These are phyloP conservation scores for Melanotaenia nigrans DNA, from an alignment of 2,797 vertebrate species.

Conservation along the genomic window DNA sequence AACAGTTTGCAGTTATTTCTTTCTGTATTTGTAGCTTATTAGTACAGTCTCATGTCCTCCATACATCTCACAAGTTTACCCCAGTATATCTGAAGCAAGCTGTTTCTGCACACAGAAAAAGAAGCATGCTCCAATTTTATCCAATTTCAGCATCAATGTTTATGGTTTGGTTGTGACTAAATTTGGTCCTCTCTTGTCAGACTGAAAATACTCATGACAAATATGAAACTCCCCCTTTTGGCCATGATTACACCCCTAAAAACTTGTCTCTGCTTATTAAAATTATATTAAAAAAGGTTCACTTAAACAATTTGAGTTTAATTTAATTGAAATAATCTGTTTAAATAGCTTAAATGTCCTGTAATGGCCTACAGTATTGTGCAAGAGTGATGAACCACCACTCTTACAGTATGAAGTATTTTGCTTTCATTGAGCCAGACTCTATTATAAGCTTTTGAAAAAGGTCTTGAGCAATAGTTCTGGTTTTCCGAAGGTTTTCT, in stretches of 20 bases:
- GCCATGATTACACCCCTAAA: neutral
- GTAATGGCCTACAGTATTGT: neutral
- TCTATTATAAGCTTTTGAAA: too few relatives aligned
- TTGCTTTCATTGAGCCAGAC: neutral
- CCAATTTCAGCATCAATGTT: neutral
- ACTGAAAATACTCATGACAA: neutral
- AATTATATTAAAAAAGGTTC: neutral
- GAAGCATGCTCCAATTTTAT: neutral
- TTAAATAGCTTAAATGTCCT: neutral
- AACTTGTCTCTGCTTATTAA: neutral
- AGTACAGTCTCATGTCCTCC: slow-evolving; percentile 3
- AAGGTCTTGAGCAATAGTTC: neutral
- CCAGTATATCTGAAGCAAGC: neutral
- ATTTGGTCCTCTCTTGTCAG: neutral
- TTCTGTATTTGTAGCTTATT: neutral
- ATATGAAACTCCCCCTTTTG: neutral
- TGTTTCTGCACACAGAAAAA: too few relatives aligned
- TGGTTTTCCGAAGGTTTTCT: neutral
- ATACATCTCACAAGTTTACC: neutral
- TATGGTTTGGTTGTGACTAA: neutral
- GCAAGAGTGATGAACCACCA: neutral
- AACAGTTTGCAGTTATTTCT: slow-evolving; percentile 20
- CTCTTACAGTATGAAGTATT: neutral
- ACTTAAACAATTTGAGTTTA: neutral
- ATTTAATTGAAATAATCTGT: neutral